Base-by-base conservation (phyloP, 2,888 invertebrate genomes). In the Eupithecia subfuscata region DNA sequence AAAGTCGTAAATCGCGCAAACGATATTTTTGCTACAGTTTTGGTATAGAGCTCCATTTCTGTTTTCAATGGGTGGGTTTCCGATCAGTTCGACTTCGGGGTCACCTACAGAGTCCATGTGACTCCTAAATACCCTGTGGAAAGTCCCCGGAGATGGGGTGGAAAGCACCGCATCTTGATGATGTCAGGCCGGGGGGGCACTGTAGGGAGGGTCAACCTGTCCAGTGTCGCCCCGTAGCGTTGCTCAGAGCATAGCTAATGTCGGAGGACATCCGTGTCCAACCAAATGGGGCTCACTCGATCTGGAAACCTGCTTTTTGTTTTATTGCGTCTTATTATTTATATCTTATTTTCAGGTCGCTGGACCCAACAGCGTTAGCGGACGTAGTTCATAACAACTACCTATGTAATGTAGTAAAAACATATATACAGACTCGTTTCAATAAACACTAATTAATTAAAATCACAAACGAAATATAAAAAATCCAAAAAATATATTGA, bases 281-380 rank as follows among this genome's bases (percentile, higher is more conserved):
- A 95, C 95, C 69, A 93, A 95, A 95, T 95, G 95, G 95, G 95
- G 95, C 95, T 95, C 91, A 95, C 92, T 95, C 91, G 92, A 90
- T 87, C 84, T 73, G 87, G 94, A 93, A 90, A 91, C 87, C 87
- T 79, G 14, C 30, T 71, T 74, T 77, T 77, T 63, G 30, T 12
- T 63, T 63, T 25, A 25, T 63, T 63, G 63, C 40, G 11, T 11
- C 30, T 8, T 40, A 43, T 63, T 25, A 14, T 4, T 16, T 9
- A 22, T 30, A 14, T 52, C 56, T 22, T 22, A 22, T 22, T 22
- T 56, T 56, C 56, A 56, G 22, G 5, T 0, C 45, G 16, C 45
- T 45, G 45, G 48, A 52, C 18, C 48, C 18, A 52, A 8, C 48
- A 52, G n/a, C 6, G 6, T 6, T 18, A 18, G 48, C 18, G 18